Evolutionary conservation across 1,140 invertebrate species (phyloP).

Genomic region (Drosophila azteca): DNA sequence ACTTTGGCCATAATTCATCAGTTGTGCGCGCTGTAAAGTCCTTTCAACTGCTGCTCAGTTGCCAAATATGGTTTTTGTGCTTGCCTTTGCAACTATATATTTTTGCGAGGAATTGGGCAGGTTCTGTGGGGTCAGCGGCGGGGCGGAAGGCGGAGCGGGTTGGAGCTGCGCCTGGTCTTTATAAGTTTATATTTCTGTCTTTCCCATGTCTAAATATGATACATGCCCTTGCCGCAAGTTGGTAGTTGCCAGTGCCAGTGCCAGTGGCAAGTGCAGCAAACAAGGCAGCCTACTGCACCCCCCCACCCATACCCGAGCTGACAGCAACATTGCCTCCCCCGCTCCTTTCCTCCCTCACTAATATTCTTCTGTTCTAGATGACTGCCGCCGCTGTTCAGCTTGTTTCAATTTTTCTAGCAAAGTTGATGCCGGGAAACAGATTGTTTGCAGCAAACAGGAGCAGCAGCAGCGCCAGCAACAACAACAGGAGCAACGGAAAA

Average conservation of each 20-base stretch:
- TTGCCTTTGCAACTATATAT: constrained; percentile 37
- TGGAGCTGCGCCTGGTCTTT: constrained; percentile 49
- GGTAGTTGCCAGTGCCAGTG: constrained; percentile 18
- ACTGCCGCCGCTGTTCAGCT: constrained; percentile 57
- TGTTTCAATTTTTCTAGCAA: constrained; percentile 71
- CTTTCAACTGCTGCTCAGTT: constrained; percentile 77
- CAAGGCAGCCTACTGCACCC: constrained; percentile 2
- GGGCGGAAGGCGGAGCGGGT: not conserved
- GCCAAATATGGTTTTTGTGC: constrained; percentile 66
- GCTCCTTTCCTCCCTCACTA: constrained; percentile 15
- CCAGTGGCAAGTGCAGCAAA: constrained; percentile 27
- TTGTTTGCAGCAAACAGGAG: constrained; percentile 62
- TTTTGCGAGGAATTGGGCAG: not conserved
- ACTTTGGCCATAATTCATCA: constrained; percentile 75
- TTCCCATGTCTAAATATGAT: constrained; percentile 75
- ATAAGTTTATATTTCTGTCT: constrained; percentile 78
- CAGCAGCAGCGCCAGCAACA: constrained; percentile 9
- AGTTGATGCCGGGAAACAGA: constrained; percentile 73
- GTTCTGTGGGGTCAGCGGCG: not conserved
- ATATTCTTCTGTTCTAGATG: constrained; percentile 56
- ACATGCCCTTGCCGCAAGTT: constrained; percentile 54
- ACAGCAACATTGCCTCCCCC: not conserved
- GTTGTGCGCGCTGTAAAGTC: constrained; percentile 57
- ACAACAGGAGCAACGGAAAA: constrained; percentile 38
- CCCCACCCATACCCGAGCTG: not conserved